Evolutionary conservation across 2,113 vertebrate species (phyloP).

Genomic region (Misgurnus mizolepis): DNA sequence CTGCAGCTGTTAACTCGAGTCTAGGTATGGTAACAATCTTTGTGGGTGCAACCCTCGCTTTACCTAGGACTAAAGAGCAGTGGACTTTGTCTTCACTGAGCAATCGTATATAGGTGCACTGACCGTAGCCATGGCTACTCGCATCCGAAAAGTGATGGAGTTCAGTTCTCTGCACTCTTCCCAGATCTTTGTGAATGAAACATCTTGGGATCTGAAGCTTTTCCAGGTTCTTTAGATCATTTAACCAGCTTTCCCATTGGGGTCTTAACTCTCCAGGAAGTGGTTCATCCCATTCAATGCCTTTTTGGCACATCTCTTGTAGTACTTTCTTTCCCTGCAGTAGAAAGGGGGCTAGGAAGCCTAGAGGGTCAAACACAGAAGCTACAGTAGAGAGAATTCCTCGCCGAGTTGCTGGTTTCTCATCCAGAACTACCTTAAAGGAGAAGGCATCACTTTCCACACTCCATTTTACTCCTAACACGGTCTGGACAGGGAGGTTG

Average conservation of each 20-base stretch:
- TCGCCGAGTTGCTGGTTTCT: conserved; percentile 17
- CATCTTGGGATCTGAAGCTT: neutral
- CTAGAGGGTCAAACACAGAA: conserved; percentile 30
- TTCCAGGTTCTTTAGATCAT: neutral
- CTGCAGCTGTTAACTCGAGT: conserved; percentile 23
- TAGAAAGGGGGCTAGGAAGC: neutral
- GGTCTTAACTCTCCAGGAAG: neutral
- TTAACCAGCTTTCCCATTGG: neutral
- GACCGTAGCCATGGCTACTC: neutral
- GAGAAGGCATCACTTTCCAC: conserved; percentile 30
- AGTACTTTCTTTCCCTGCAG: neutral
- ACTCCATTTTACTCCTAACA: conserved; percentile 44
- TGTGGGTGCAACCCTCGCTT: conserved; percentile 1
- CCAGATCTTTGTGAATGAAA: neutral
- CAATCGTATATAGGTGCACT: conserved; percentile 12
- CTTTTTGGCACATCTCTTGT: no score
- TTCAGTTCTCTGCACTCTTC: neutral
- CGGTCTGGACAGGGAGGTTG: conserved; percentile 40
- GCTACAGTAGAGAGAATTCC: conserved; percentile 33
- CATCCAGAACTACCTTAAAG: conserved; percentile 34
- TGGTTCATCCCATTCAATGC: no score
- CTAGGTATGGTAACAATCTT: neutral
- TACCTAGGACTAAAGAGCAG: conserved; percentile 9
- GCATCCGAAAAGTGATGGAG: conserved; percentile 10
- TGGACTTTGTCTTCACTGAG: conserved; percentile 13